Evolutionary conservation across 1,140 invertebrate species (phyloP), one percentile per base, ranked within the genome.

Genomic region (roundworm (Caenorhabditis elegans)): DNA sequence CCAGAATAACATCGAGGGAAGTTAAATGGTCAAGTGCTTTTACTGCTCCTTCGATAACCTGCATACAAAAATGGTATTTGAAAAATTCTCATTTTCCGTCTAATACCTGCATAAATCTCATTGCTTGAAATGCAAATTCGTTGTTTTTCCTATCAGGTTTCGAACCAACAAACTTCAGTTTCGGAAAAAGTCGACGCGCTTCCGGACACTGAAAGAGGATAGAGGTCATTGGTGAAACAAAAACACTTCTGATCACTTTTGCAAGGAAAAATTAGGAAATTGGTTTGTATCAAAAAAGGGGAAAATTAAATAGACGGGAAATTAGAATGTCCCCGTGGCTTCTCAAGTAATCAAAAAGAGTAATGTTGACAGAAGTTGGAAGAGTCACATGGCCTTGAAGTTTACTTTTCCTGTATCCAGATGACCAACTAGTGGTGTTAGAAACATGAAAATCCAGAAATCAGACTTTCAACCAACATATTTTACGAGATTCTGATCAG

Each of bases 51-150:
- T 84, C 83, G 15, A 84, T 53, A n/a, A 84, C 83, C 83, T 84
- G 26, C 46, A 78, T 75, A 28, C 24, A 3, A 28, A 3, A 13
- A 26, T n/a, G 19, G 4, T 51, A 1, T 8, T 36, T 8, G 22
- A 15, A 11, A 22, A 19, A 10, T 47, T 36, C 0, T 5, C 47
- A 6, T 1, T 2, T 46, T 24, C n/a, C 5, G 17, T 28, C 3
- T 34, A 5, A 19, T 76, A 84, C 83, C 78, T 84, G 83, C 36
- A 84, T 78, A 24, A 84, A 84, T 22, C 83, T 22, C 36, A 84
- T 84, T 11, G 83, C 83, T 28, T 84, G 83, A 48, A 84, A 84
- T 3, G 53, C 48, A 75, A 84, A 84, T 55, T 84, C 83, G 17
- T 65, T 84, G 19, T 75, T 79, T 34, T 84, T 84, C 60, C 55